Conservation (phyloP, 2,888 invertebrate genomes). For the Crossocerus cetratus region DNA sequence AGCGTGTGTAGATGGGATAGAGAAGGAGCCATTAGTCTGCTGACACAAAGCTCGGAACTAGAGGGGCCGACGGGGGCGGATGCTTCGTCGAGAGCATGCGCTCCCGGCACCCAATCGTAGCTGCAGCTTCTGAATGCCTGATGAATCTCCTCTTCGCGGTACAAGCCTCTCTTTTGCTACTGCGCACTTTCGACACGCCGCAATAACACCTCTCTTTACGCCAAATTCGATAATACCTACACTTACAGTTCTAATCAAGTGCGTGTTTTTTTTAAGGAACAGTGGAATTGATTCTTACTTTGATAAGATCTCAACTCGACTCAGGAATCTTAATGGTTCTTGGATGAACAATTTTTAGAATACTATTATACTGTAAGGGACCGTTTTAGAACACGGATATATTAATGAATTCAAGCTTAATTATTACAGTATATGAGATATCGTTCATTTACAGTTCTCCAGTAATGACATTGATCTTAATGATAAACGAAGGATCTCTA, state of each 20-base stretch:
- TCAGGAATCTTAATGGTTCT: too few species aligned
- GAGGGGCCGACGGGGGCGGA: constrained; percentile 63
- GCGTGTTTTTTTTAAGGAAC: too few species aligned
- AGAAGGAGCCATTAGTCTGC: constrained; percentile 67
- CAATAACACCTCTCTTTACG: constrained; percentile 6
- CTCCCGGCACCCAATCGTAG: constrained; percentile 53
- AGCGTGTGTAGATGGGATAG: constrained; percentile 47
- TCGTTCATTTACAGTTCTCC: too few species aligned
- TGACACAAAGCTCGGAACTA: constrained; percentile 60
- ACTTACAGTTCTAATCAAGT: constrained; percentile 14
- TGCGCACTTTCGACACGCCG: constrained; percentile 45
- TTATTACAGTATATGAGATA: too few species aligned
- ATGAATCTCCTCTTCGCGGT: constrained; percentile 45
- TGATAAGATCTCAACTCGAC: too few species aligned
- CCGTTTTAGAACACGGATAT: too few species aligned
- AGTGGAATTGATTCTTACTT: too few species aligned
- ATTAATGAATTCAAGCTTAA: too few species aligned
- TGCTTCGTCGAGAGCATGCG: constrained; percentile 55
- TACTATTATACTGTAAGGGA: too few species aligned
- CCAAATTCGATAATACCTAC: constrained; percentile 5
- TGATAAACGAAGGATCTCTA: too few species aligned
- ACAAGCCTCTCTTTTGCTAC: constrained; percentile 37
- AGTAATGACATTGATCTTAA: too few species aligned
- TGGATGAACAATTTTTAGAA: too few species aligned
- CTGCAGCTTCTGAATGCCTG: constrained; percentile 42